phyloP scores from a whole-genome alignment of 2,113 vertebrate genomes.

The Silurus meridionalis region DNA sequence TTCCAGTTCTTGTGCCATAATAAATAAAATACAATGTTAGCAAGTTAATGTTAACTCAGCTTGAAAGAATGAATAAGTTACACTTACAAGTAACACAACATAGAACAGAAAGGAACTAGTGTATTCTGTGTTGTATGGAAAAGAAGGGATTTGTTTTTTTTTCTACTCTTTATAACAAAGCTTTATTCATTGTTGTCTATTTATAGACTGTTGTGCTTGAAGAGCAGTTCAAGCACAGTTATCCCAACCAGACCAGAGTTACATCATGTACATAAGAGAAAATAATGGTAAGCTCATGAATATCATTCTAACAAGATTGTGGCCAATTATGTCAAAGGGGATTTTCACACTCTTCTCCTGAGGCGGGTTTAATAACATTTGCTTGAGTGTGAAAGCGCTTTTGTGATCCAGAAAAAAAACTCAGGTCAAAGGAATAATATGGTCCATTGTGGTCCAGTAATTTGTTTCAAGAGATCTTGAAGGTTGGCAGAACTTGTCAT shows the following conservation, averaged over 20 bases:
- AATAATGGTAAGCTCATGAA: background rate
- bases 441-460: background rate
- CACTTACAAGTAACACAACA: background rate
- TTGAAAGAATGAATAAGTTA: constrained; percentile 24
- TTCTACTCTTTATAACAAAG: background rate
- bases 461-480: background rate
- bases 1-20: background rate
- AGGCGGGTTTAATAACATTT: background rate
- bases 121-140: background rate
- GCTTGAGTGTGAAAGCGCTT: background rate
- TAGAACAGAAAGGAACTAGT: background rate
- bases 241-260: background rate
- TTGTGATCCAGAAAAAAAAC: background rate
- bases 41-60: background rate
- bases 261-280: background rate
- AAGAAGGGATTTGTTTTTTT: background rate
- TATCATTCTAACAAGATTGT: background rate
- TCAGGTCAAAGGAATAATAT: background rate
- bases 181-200: constrained; percentile 4
- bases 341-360: background rate
- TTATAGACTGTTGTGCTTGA: background rate
- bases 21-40: constrained; percentile 11
- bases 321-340: background rate
- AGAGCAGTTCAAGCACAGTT: background rate
- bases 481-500: background rate